Base-by-base conservation (phyloP, 2,797 vertebrate genomes). In the Dromococcyx pavoninus region DNA sequence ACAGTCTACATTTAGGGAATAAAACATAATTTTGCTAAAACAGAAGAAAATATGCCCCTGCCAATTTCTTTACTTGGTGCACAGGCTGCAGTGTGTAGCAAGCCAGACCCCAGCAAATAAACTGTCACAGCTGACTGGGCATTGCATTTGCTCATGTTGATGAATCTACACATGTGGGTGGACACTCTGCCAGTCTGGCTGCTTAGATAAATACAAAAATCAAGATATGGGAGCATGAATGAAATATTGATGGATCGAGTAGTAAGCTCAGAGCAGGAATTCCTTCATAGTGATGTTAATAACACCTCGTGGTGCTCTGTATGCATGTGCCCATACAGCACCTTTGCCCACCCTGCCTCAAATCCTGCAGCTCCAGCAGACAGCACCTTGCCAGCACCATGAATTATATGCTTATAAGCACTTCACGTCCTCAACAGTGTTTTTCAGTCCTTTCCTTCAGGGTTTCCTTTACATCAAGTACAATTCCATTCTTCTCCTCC, bases 301-400 rank as follows among this genome's bases (percentile, higher is more conserved):
- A 13, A 5, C 5, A 1, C 7, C 51, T 60, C 0, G 0, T 14
- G 41, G 65, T 5, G 46, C 43, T 69, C 33, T 18, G 33, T 15
- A 23, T 48, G 48, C 21, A 14, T 6, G n/a, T 57, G 56, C 14
- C 13, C n/a, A 24, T 30, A 15, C 22, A 35, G 56, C 32, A 13
- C 14, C 54, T 21, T 56, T 58, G 56, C 19, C 56, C 21, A 21
- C 22, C 6, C 22, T 48, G 46, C 46, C 46, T 48, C 46, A 23
- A 35, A 15, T 27, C 58, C 70, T 1, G 13, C 39, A n/a, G 30
- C 85, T 3, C 60, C 51, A 11, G 0, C 80, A 15, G 17, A 2
- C 44, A 39, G 56, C 64, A 4, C 76, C 46, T 24, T 9, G 17
- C 62, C 89, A 51, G 77, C 83, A 78, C 43, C 84, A 88, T 92